Evolutionary conservation across 2,797 vertebrate genomes (phyloP).

Genomic region (Acipenser ruthenus): DNA sequence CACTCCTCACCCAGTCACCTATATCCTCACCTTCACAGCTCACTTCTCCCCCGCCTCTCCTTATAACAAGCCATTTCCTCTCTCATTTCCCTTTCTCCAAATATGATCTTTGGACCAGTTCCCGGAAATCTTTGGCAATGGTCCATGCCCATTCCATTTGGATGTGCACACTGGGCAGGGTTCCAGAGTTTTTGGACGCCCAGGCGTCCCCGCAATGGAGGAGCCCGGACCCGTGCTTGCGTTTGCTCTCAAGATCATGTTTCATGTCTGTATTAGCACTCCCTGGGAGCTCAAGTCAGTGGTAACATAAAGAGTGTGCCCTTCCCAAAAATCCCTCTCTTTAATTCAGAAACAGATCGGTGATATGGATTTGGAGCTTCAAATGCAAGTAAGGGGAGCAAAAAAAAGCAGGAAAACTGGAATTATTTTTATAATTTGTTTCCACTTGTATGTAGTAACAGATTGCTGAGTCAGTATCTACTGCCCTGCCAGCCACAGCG

Average conservation of each 20-base stretch:
- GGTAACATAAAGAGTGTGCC: constrained; percentile 6
- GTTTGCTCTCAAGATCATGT: constrained; percentile 24
- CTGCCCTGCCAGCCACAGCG: constrained; percentile 13
- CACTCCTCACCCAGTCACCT: constrained; percentile 18
- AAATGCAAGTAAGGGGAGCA: too few species aligned
- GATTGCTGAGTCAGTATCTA: constrained; percentile 31
- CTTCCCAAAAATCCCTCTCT: constrained; percentile 42
- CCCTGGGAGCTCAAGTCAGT: background rate
- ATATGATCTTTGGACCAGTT: constrained; percentile 70
- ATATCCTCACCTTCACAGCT: constrained; percentile 50
- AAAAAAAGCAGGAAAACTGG: background rate
- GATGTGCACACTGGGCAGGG: constrained; percentile 48
- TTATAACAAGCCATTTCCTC: constrained; percentile 64
- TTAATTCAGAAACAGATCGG: constrained; percentile 19
- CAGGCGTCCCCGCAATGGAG: constrained; percentile 28
- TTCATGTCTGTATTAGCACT: background rate
- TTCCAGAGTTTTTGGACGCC: constrained; percentile 51
- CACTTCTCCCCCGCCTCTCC: constrained; percentile 49
- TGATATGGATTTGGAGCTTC: background rate
- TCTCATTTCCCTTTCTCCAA: constrained; percentile 61
- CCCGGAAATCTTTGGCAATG: constrained; percentile 64
- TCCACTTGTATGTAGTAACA: constrained; percentile 22
- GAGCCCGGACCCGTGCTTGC: constrained; percentile 9
- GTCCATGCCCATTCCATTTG: constrained; percentile 49
- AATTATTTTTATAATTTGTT: constrained; percentile 24